These are phyloP conservation scores for Muscina levida DNA, from an alignment of 2,888 invertebrate genomes.

Conservation along the genomic window DNA sequence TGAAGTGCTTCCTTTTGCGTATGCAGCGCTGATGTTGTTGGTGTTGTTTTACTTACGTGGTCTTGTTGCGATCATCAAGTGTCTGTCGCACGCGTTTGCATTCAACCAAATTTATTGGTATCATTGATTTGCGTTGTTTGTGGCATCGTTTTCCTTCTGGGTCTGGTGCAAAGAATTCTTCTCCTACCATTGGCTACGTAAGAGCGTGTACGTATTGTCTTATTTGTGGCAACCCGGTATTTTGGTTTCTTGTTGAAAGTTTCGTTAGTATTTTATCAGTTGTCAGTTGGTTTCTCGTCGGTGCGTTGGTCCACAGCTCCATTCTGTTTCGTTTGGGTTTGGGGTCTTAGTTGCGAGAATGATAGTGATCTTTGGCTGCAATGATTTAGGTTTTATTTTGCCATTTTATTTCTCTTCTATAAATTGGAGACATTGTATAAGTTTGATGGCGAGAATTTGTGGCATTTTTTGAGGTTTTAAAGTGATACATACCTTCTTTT, in stretches of 20 bases:
- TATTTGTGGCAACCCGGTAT: constrained; percentile 52
- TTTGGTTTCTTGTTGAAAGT: constrained; percentile 61
- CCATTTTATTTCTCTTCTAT: background rate
- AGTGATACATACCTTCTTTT: constrained; percentile 31
- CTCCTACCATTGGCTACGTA: constrained; percentile 4
- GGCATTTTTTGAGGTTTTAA: constrained; percentile 55
- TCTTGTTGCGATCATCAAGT: constrained; percentile 59
- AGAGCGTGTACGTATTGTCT: constrained; percentile 49
- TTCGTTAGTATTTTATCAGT: constrained; percentile 66
- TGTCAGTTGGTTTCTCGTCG: constrained; percentile 56
- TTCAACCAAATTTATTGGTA: constrained; percentile 78
- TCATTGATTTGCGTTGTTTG: constrained; percentile 70
- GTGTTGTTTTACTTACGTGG: constrained; percentile 40
- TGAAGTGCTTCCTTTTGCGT: constrained; percentile 53
- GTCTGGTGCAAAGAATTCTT: background rate
- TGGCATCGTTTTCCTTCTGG: constrained; percentile 36
- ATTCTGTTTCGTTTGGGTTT: background rate
- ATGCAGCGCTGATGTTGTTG: constrained; percentile 10
- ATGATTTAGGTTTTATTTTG: constrained; percentile 50
- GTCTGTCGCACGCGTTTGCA: constrained; percentile 77
- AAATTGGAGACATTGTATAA: constrained; percentile 46
- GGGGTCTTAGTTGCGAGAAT: constrained; percentile 58
- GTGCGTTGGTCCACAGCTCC: constrained; percentile 47
- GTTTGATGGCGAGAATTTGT: constrained; percentile 50
- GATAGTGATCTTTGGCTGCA: constrained; percentile 58